Base-by-base conservation (phyloP, 2,888 invertebrate species). In the Vandiemenella viatica region DNA sequence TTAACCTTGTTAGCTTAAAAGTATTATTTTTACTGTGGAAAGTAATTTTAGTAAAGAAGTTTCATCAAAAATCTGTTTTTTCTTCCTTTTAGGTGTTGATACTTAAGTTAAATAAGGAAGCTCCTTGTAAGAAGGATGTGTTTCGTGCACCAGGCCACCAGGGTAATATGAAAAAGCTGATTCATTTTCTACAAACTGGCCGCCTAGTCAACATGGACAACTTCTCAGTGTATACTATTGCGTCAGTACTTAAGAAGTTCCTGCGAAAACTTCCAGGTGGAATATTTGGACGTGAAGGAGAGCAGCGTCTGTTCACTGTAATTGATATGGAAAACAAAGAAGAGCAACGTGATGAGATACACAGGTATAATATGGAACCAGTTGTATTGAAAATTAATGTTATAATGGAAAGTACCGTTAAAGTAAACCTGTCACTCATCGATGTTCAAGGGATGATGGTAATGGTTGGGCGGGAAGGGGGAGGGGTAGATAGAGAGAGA, bases 191-290 rank as follows among this genome's bases (percentile, higher is more conserved):
- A 20, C 57, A 57, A 68, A 83, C 86, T 52, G 91, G 91, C 37
- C 76, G 90, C 46, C 72, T 91, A 57, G 88, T 91, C 50, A 91
- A 91, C 68, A 88, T 91, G 62, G 90, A 90, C 65, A 91, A 92
- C 67, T 93, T 90, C 67, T 91, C 90, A 55, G 92, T 96, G 54
- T 95, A 96, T 69, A 97, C 97, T 20, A 92, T 97, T 62, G 96
- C 97, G 50, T 95, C 95, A 68, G 96, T 97, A 52, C 75, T 97
- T 55, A 97, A 97, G 74, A 96, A 95, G 71, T 97, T 97, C 71
- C 76, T 97, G 49, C 77, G 96, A 55, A 95, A 95, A 75, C 82
- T 97, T 60, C 96, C 96, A 15, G 92, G 90, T 50, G 97, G 97
- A 26, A 86, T 97, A 53, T 96, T 97, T 70, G 93, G 96, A 0